Conservation (phyloP, 2,888 invertebrate genomes). For the Drosophila yooni region DNA sequence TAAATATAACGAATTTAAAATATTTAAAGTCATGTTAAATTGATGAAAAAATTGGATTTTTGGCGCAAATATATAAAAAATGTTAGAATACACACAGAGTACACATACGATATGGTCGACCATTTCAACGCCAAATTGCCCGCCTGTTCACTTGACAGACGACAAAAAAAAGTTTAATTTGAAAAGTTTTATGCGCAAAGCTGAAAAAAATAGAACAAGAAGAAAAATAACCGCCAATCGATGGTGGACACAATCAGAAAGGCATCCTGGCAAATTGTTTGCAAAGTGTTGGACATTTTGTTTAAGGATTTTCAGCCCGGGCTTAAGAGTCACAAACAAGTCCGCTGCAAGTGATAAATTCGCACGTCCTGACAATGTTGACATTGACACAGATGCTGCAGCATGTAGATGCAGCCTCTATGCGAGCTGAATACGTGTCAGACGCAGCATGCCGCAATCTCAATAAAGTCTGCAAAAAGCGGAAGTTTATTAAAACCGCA, state of each 20-base stretch:
- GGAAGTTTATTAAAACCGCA: constrained; percentile 78
- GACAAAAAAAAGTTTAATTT: constrained; percentile 74
- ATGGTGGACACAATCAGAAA: constrained; percentile 53
- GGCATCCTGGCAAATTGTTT: constrained; percentile 71
- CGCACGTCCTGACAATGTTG: constrained; percentile 66
- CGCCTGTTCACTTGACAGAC: constrained; percentile 54
- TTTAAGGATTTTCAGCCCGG: constrained; percentile 63
- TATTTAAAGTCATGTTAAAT: not conserved
- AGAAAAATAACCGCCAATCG: constrained; percentile 42
- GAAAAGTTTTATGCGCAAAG: constrained; percentile 68
- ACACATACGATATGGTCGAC: constrained; percentile 15
- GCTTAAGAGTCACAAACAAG: constrained; percentile 45
- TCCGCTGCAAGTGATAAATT: constrained; percentile 48
- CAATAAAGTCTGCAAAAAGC: constrained; percentile 65
- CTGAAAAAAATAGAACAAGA: constrained; percentile 8
- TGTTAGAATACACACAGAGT: not conserved
- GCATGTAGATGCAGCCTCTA: constrained; percentile 36
- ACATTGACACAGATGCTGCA: constrained; percentile 79
- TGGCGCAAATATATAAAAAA: not conserved
- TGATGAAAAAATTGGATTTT: not conserved
- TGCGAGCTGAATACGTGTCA: constrained; percentile 56
- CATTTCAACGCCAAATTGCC: constrained; percentile 34
- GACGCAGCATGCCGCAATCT: constrained; percentile 49
- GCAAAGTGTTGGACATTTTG: constrained; percentile 71
- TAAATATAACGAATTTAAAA: not conserved